Base-by-base conservation (phyloP, 1,140 invertebrate genomes). In the Drosophila sturtevanti region DNA sequence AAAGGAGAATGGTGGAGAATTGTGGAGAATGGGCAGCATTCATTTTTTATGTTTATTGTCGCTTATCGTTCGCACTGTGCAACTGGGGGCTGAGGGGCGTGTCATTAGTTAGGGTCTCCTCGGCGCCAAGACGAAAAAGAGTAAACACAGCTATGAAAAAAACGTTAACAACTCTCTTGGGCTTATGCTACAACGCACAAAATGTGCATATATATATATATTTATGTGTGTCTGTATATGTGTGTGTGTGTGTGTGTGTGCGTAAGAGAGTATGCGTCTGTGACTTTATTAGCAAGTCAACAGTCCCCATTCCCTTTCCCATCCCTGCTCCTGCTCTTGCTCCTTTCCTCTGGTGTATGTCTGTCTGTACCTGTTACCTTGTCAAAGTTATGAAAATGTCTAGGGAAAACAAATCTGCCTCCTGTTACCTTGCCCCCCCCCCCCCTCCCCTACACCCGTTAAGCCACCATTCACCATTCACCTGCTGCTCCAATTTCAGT, bases 41-140 rank as follows among this genome's bases (percentile, higher is more conserved):
- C 75, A 87, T 86, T 86, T 86, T 86, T 86, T 86, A 86, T 87
- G 82, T 86, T 86, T 86, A 86, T 86, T 86, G 82, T 87, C 82
- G 82, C 82, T 86, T 87, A 86, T 86, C 82, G 74, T 60, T 59
- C 7, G 71, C 66, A 21, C 18, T 38, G 58, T 65, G 68, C 68
- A 38, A 56, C 48, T 63, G 48, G 18, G 68, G 70, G 65, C 41
- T 44, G n/a, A 21, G 41, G 41, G 59, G 67, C 60, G 81, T 86
- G 82, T 87, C 82, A 86, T 87, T 86, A 86, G 82, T 87, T 86
- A 86, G 82, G 66, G 75, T 87, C 75, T 56, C 67, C 75, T 54
- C 67, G 68, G 71, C 60, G 82, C 68, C 75, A 86, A 82, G 79
- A 87, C 87, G 82, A 87, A 89, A 87, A 89, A 87, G 82, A 87